These are phyloP conservation scores for Eupithecia dodoneata DNA, from an alignment of 2,888 invertebrate species.

Conservation along the genomic window DNA sequence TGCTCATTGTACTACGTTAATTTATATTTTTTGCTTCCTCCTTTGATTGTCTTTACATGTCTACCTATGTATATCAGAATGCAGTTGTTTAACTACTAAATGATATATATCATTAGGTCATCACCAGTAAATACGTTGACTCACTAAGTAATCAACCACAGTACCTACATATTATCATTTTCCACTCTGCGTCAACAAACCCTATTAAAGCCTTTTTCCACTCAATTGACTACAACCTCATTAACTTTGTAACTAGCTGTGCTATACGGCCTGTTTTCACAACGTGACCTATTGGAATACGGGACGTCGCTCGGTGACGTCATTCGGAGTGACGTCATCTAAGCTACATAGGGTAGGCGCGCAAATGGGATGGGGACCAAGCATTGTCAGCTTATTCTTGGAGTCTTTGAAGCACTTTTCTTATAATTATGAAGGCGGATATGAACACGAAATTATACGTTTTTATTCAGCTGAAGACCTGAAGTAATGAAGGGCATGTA, in stretches of 20 bases:
- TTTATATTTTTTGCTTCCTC: background rate
- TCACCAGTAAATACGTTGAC: constrained; percentile 27
- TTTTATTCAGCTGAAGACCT: background rate
- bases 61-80: constrained; percentile 11
- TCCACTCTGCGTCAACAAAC: constrained; percentile 16
- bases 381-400: background rate
- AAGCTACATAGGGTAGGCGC: constrained; percentile 1
- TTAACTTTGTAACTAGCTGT: constrained; percentile 1
- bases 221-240: background rate
- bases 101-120: constrained; percentile 28
- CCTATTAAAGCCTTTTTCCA: background rate
- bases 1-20: background rate
- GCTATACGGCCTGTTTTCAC: background rate
- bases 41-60: constrained; percentile 5
- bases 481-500: background rate
- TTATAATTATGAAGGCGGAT: background rate
- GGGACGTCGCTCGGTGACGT: constrained; percentile 15
- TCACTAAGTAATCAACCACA: constrained; percentile 20
- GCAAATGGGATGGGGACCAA: constrained; percentile 8
- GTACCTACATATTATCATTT: constrained; percentile 21
- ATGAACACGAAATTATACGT: background rate
- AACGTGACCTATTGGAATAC: constrained; percentile 24
- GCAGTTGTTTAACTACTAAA: constrained; percentile 23
- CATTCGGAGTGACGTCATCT: constrained; percentile 16
- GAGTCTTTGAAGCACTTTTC: background rate